Conservation (phyloP, 2,888 invertebrate species). For the Euplagia quadripunctaria region DNA sequence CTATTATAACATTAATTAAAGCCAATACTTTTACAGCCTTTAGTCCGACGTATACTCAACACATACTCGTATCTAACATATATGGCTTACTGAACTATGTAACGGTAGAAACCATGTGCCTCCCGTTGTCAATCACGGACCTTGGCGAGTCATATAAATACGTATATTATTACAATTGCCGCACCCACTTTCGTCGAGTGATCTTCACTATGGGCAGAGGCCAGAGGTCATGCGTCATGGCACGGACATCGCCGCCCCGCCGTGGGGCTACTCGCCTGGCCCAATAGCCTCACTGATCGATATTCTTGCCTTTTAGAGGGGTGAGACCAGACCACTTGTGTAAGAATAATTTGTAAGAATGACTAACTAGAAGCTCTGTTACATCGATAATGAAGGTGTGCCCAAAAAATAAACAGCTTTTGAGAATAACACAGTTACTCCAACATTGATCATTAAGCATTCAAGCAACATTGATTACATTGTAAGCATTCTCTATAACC, state of each 20-base stretch:
- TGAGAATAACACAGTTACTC: background rate
- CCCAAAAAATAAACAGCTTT: background rate
- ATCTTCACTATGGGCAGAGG: slow-evolving; percentile 73
- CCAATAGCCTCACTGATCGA: slow-evolving; percentile 52
- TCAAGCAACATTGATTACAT: too few relatives aligned
- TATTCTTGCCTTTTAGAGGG: slow-evolving; percentile 46
- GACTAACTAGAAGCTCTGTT: slow-evolving; percentile 8
- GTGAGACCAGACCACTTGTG: slow-evolving; percentile 37
- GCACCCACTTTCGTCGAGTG: slow-evolving; percentile 38
- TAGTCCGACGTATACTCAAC: background rate
- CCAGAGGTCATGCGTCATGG: slow-evolving; percentile 81
- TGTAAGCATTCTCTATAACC: background rate
- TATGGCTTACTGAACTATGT: too few relatives aligned
- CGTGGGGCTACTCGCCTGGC: slow-evolving; percentile 67
- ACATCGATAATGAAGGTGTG: background rate
- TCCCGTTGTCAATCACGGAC: slow-evolving; percentile 9
- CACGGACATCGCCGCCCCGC: slow-evolving; percentile 83
- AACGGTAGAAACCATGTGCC: too few relatives aligned
- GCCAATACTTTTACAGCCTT: background rate
- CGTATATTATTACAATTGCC: slow-evolving; percentile 9
- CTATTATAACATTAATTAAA: background rate
- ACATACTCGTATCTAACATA: too few relatives aligned
- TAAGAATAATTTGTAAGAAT: slow-evolving; percentile 13
- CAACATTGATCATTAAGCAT: background rate
- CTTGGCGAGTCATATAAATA: slow-evolving; percentile 22